Conservation (phyloP, 1,140 invertebrate genomes). For the Diuraphis noxia region DNA sequence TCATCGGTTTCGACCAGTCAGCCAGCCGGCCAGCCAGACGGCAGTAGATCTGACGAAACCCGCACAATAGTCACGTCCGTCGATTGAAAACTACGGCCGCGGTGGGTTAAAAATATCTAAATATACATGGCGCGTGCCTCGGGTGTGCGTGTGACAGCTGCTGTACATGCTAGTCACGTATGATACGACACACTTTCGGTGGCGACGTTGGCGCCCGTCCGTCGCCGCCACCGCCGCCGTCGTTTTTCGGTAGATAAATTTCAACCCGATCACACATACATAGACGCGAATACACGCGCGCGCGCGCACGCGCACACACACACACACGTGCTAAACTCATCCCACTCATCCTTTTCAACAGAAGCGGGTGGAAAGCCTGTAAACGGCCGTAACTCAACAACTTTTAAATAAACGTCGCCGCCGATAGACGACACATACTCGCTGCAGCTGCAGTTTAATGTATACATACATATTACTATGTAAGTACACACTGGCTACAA, state of each 20-base stretch:
- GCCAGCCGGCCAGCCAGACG: not conserved
- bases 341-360: not conserved
- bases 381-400: not conserved
- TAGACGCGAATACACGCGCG: no score
- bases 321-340: not conserved
- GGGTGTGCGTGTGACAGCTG: not conserved
- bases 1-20: not conserved
- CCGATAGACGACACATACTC: not conserved
- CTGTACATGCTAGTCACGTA: not conserved
- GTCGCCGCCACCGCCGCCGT: not conserved
- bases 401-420: not conserved
- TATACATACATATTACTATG: not conserved
- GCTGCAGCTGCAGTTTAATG: not conserved
- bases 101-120: conserved; percentile 4
- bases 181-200: not conserved
- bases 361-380: not conserved
- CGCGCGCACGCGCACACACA: not conserved
- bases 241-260: conserved; percentile 32
- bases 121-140: not conserved
- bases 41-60: not conserved
- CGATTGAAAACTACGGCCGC: conserved; percentile 23
- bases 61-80: conserved; percentile 20
- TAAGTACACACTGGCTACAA: not conserved
- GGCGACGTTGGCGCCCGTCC: not conserved
- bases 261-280: not conserved